phyloP scores from a whole-genome alignment of 2,888 invertebrate genomes.

The Spisula solida region DNA sequence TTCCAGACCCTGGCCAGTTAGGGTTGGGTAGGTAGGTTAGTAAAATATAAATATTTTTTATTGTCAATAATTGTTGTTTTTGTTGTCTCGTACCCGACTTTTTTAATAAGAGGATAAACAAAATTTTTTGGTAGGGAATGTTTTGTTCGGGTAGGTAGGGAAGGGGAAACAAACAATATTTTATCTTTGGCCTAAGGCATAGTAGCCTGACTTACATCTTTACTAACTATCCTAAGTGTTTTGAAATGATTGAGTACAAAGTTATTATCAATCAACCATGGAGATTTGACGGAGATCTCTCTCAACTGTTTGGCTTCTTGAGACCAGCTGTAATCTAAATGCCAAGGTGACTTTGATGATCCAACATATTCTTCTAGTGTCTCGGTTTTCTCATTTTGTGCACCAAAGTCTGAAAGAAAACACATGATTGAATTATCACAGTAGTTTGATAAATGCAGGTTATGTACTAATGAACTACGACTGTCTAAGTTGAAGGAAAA shows the following conservation, averaged over 20 bases:
- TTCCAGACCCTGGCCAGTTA: no score
- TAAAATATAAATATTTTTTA: no score
- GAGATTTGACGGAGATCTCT: conserved; percentile 86
- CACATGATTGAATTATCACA: background rate
- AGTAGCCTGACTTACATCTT: conserved; percentile 77
- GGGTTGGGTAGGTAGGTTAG: no score
- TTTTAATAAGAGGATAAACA: no score
- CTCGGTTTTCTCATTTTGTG: conserved; percentile 84
- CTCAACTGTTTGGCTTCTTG: conserved; percentile 84
- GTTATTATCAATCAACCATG: conserved; percentile 85
- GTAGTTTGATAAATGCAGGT: background rate
- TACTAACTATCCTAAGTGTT: conserved; percentile 85
- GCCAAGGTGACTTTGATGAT: conserved; percentile 85
- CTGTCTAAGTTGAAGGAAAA: no score
- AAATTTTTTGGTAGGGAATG: no score
- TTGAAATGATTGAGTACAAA: conserved; percentile 85
- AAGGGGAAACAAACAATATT: no score
- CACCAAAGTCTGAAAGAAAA: conserved; percentile 80
- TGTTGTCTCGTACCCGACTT: no score
- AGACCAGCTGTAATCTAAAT: conserved; percentile 87
- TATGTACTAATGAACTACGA: background rate
- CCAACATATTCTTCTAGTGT: conserved; percentile 83
- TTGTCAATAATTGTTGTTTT: no score
- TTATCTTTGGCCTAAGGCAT: no score
- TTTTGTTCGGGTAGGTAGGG: no score